These are phyloP conservation scores for Meteorus colon DNA, from an alignment of 2,888 invertebrate species.

Conservation along the genomic window DNA sequence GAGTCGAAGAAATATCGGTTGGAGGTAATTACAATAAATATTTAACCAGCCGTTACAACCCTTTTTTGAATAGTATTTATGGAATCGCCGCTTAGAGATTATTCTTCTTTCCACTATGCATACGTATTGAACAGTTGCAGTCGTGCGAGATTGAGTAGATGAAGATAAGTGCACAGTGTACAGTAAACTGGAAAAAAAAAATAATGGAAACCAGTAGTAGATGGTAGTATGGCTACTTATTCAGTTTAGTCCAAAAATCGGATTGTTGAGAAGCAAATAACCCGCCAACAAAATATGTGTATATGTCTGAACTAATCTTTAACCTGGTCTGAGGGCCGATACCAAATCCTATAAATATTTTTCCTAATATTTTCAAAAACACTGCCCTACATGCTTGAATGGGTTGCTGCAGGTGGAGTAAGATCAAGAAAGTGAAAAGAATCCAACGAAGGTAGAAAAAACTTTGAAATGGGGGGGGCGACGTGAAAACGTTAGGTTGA, in stretches of 20 bases:
- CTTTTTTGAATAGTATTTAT: constrained; percentile 55
- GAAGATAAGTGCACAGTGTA: neutral
- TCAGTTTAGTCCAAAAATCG: constrained; percentile 52
- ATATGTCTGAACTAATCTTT: constrained; percentile 31
- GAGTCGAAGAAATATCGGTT: constrained; percentile 47
- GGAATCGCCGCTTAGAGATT: neutral
- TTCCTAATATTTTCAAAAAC: constrained; percentile 67
- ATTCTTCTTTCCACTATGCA: neutral
- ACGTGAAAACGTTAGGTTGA: constrained; percentile 34
- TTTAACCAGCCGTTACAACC: constrained; percentile 71
- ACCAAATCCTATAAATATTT: constrained; percentile 71
- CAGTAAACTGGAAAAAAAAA: constrained; percentile 48
- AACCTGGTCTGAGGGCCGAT: constrained; percentile 24
- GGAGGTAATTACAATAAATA: constrained; percentile 71
- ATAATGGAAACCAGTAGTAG: constrained; percentile 45
- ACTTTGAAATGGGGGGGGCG: neutral
- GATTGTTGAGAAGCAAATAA: constrained; percentile 52
- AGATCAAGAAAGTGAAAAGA: constrained; percentile 9
- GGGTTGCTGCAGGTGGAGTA: neutral
- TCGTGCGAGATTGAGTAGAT: constrained; percentile 18
- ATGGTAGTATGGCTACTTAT: constrained; percentile 28
- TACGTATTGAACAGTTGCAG: neutral
- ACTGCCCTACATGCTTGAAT: constrained; percentile 39
- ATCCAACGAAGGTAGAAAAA: neutral
- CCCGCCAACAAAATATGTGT: constrained; percentile 34